Base-by-base conservation (phyloP, 2,113 vertebrate genomes). In the Gila orcuttii region DNA sequence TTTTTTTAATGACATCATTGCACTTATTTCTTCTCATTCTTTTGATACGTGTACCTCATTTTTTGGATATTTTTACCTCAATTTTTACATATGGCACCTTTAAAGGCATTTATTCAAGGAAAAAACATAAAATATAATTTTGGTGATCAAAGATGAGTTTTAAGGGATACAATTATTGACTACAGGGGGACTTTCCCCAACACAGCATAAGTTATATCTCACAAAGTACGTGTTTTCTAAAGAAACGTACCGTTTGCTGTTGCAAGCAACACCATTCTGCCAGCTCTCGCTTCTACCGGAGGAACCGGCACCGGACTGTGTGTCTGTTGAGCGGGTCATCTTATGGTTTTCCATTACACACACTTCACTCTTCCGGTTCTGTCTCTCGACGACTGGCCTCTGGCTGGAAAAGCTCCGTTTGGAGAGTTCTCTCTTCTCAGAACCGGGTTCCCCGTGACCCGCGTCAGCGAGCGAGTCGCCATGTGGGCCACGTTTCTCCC, bases 351-450 rank as follows among this genome's bases (percentile, higher is more conserved):
- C 95, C 83, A 96, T 95, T 84, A 95, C 94, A 11, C 94, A 91
- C 0, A 96, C 93, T 66, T 99, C 97, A 0, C 96, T 93, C 92
- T 98, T 99, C 74, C 98, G 96, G 94, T 95, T 97, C 91, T 99
- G 98, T 47, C 98, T 92, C 78, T 99, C 98, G 0, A 95, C 96
- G 23, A 99, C 87, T 0, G 98, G 98, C 55, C 98, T 96, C 87
- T 99, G 98, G 89, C 98, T 97, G 1, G 98, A 99, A 92, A 99
- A 99, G 90, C 98, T 99, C 86, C 98, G 93, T 91, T 99, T 99
- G 3, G 98, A 96, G 55, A 98, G 91, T 64, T 99, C 98, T 89
- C 97, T 96, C 94, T 97, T 99, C 92, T 99, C 98, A 0, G 95
- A 55, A 79, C 93, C 85, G 1, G 93, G 93, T 1, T 95, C 95